Conservation (phyloP, 1,140 invertebrate species). For the Thrips palmi region DNA sequence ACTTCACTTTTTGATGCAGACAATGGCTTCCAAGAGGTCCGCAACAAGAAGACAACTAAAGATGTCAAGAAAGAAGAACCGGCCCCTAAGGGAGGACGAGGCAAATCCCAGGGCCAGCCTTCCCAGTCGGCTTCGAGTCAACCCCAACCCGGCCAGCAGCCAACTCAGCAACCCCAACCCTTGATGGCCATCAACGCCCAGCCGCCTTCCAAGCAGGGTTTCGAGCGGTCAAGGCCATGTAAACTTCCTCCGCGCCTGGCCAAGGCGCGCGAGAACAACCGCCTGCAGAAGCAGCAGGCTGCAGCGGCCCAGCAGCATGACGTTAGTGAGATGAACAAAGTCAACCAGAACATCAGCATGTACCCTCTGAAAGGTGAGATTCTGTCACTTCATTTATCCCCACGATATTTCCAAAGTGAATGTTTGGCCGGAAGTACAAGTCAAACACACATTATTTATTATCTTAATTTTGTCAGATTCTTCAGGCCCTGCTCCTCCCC, state of each 20-base stretch:
- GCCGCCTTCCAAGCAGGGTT: too few species aligned
- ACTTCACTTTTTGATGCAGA: slow-evolving; percentile 20
- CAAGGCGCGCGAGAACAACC: slow-evolving; percentile 36
- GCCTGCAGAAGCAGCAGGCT: slow-evolving; percentile 20
- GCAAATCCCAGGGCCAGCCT: slow-evolving; percentile 22
- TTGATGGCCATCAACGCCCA: too few species aligned
- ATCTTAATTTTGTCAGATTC: slow-evolving; percentile 8
- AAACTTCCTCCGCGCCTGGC: slow-evolving; percentile 63
- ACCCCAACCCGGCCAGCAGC: too few species aligned
- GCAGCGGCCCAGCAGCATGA: slow-evolving; percentile 21
- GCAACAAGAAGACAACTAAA: slow-evolving; percentile 57
- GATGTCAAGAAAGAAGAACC: slow-evolving; percentile 36
- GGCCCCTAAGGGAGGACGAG: slow-evolving; percentile 24
- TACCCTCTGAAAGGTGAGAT: slow-evolving; percentile 26
- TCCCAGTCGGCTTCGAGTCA: too few species aligned
- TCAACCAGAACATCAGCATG: slow-evolving; percentile 20
- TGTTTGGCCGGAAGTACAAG: too few species aligned
- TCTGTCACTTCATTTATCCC: slow-evolving; percentile 2
- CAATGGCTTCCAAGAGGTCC: slow-evolving; percentile 75
- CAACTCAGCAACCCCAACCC: too few species aligned
- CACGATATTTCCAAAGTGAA: too few species aligned
- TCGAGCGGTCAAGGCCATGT: too few species aligned
- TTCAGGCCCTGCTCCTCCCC: slow-evolving; percentile 34
- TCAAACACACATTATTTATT: too few species aligned
- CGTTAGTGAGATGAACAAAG: slow-evolving; percentile 25